A percentile compares a stretch with the other conserved stretches of the same genome.
phyloP scores from a whole-genome alignment of 1,140 invertebrate genomes.

The Calliopsis andreniformis region DNA sequence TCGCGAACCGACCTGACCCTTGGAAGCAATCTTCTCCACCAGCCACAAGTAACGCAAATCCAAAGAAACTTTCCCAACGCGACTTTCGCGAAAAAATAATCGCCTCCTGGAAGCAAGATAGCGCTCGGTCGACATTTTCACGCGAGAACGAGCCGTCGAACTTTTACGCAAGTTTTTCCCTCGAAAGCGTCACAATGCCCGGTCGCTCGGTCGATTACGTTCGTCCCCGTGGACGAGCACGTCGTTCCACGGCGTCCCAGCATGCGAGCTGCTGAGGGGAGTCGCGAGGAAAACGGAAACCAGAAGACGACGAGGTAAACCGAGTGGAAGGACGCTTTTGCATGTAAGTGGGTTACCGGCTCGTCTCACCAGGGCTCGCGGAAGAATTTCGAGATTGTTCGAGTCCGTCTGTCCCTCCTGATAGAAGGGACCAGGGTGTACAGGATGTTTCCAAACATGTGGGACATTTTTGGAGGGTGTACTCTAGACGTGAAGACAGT shows the following conservation, averaged over 20 bases:
- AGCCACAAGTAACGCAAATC: too few species aligned
- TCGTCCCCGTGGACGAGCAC: background rate
- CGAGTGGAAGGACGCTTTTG: conserved; percentile 45
- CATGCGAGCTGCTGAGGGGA: background rate
- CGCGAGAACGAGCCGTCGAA: conserved; percentile 1
- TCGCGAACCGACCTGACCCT: too few species aligned
- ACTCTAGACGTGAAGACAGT: too few species aligned
- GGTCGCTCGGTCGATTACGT: conserved; percentile 26
- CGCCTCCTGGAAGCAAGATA: background rate
- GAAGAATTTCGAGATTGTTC: conserved; percentile 53
- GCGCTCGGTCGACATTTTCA: conserved; percentile 3
- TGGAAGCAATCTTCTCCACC: too few species aligned
- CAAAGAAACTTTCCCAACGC: background rate
- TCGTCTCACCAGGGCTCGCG: conserved; percentile 13
- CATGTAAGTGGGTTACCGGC: conserved; percentile 49
- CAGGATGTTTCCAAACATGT: too few species aligned
- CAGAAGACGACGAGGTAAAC: conserved; percentile 43
- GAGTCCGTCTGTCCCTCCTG: background rate
- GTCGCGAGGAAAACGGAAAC: background rate
- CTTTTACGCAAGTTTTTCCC: conserved; percentile 19
- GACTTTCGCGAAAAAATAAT: background rate
- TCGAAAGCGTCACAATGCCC: background rate
- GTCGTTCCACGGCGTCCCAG: background rate
- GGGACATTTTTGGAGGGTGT: too few species aligned
- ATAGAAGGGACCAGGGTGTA: too few species aligned